Base-by-base conservation (phyloP, 2,888 invertebrate genomes). In the Argynnis bischoffii region DNA sequence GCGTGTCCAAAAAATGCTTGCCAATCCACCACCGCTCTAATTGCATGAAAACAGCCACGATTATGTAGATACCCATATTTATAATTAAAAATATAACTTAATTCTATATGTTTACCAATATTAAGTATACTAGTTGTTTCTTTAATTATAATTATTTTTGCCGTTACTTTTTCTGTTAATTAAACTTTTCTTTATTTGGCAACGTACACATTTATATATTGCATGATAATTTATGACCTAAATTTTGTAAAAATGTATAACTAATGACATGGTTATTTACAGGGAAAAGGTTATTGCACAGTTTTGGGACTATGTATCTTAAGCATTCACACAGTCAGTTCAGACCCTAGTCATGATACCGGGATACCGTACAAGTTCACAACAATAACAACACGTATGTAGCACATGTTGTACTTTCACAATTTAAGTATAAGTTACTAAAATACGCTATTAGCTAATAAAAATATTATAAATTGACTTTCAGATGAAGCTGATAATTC, bases 11-110 rank as follows among this genome's bases (percentile, higher is more conserved):
- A 87, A 88, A 85, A 81, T 78, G 75, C 76, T 78, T 75, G 77
- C 77, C 78, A 78, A 75, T 76, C 74, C 75, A 76, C 74, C 80
- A 79, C 72, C 75, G 78, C 80, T 81, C 83, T 86, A 85, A 87
- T 88, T 88, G 81, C 84, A 78, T 76, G 80, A 82, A 85, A 83
- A 83, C 76, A 77, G 77, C 75, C 72, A 73, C 60, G 65, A 69
- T 73, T 72, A 70, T 74, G 60, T 55, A 66, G 64, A 65, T 69
- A 69, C 26, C 64, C 4, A 70, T 69, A 69, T 66, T 70, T 71
- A 66, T 67, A 67, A 69, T 72, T 67, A 67, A 67, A 61, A 60
- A 57, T 14, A 55, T 65, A 57, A 46, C 60, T 61, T 65, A 57
- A 66, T 54, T 48, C 50, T 35, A 65, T 56, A 31, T 18, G 8